Evolutionary conservation across 2,888 invertebrate genomes (phyloP), one percentile per base, ranked within the genome.

Genomic region (Mythimna lalbum): DNA sequence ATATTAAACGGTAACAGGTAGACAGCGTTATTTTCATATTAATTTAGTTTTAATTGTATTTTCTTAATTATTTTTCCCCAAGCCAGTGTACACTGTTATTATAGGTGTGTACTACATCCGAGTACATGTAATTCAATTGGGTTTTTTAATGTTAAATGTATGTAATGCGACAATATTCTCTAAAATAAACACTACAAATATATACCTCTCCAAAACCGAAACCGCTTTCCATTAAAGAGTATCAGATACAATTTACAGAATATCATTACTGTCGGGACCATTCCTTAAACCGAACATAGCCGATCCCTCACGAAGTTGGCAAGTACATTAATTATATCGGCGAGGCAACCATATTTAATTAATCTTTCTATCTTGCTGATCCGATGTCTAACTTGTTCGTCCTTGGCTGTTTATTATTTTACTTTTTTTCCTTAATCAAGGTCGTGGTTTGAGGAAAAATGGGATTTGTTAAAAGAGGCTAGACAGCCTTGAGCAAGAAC

Each of bases 251-350:
- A 66, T 59, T 56, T 63, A 61, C 67, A 69, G 52, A 76, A 61
- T 64, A 67, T 63, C 53, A 47, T 47, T 63, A 69, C 23, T 19
- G 47, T 4, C 59, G 33, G n/a, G 31, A 63, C 57, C 61, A 61
- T 72, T 72, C 36, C 49, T 49, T 12, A 50, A 63, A 36, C 63
- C 60, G 67, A 83, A 59, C 60, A 49, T 70, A 59, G 21, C 59
- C 50, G 57, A 78, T 39, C 47, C 61, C 57, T 69, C 69, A n/a
- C 63, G 62, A 76, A 87, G 85, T 85, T 84, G 56, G 63, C 57
- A 81, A 88, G 84, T 87, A 88, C 88, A 90, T 90, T 90, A 90
- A 91, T 90, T 90, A 91, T 83, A 85, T 82, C 80, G 82, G 76
- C 77, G 77, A 79, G 77, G 75, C 84, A 75, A 79, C 83, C 80